A percentile compares a stretch with the other conserved stretches of the same genome.
Conservation (phyloP, 2,797 vertebrate species). For the Acanthiza pusilla region DNA sequence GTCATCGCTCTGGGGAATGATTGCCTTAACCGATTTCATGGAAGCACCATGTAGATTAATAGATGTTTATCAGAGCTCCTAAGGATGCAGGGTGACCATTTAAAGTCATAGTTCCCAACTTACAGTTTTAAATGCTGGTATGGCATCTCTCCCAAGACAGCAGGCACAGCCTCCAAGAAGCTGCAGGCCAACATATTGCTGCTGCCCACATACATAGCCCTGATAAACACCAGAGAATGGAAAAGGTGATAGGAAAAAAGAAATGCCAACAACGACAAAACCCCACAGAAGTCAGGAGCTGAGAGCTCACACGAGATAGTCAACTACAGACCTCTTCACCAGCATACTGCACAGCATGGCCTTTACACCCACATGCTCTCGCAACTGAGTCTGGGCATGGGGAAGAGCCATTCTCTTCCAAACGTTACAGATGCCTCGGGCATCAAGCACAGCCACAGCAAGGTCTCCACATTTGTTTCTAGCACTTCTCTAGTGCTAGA, state of each 20-base stretch:
- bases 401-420: not conserved
- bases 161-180: not conserved
- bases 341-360: not conserved
- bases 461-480: not conserved
- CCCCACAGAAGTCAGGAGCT: not conserved
- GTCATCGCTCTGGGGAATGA: not conserved
- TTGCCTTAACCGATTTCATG: not conserved
- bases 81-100: not conserved
- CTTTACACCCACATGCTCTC: not conserved
- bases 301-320: not conserved
- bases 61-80: conserved; percentile 6
- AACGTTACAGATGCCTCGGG: not conserved
- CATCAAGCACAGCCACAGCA: not conserved
- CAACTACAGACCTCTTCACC: not conserved
- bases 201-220: not conserved
- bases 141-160: not conserved
- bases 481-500: not conserved
- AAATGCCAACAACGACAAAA: not conserved
- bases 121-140: not conserved
- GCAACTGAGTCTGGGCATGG: not conserved
- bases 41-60: not conserved
- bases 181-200: not conserved
- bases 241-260: not conserved
- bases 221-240: not conserved
- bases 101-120: not conserved